A percentile compares a stretch with the other conserved stretches of the same genome.
phyloP scores from a whole-genome alignment of 2,797 vertebrate species.

The Prionace glauca region DNA sequence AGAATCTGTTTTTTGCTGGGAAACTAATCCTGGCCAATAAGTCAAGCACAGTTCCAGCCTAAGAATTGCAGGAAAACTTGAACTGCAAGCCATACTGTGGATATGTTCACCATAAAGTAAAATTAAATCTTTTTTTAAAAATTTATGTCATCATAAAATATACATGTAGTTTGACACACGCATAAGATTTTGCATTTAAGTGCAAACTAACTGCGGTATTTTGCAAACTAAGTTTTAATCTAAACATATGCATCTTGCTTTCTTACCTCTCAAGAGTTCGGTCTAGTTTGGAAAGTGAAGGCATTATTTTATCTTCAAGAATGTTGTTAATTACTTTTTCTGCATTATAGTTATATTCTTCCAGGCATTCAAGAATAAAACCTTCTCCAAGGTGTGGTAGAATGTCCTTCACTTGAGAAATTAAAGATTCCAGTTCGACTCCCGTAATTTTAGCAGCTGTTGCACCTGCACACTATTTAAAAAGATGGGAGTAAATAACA shows the following conservation, averaged over 20 bases:
- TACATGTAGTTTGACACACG: background rate
- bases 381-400: constrained; percentile 86
- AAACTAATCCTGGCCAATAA: background rate
- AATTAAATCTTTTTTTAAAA: background rate
- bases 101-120: background rate
- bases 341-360: constrained; percentile 68
- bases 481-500: background rate
- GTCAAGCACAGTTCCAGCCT: background rate
- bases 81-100: background rate
- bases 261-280: constrained; percentile 69
- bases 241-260: background rate
- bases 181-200: background rate
- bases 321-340: constrained; percentile 93
- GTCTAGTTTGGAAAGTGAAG: constrained; percentile 69
- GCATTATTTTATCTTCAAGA: constrained; percentile 73
- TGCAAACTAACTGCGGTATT: background rate
- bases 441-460: constrained; percentile 53
- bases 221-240: background rate
- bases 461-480: constrained; percentile 53
- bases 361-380: constrained; percentile 83
- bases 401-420: constrained; percentile 82
- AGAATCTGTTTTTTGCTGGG: background rate
- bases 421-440: constrained; percentile 81
- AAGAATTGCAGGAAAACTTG: background rate
- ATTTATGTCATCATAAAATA: background rate